Base-by-base conservation (phyloP, 1,140 invertebrate species). In the Gerris buenoi region DNA sequence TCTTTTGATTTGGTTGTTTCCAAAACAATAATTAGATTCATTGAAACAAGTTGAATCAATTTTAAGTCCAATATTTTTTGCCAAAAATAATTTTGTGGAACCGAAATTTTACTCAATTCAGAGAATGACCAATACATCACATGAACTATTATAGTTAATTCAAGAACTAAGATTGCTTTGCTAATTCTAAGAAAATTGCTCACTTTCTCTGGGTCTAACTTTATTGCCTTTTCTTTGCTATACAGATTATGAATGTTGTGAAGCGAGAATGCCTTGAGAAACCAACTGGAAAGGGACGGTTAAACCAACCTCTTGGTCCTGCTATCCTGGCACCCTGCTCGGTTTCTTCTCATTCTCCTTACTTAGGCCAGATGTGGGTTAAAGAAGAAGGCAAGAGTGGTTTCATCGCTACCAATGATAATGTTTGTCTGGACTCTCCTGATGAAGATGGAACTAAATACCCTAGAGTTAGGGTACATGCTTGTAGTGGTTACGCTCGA, bases 361-460 rank as follows among this genome's bases (percentile, higher is more conserved):
- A 81, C 63, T 77, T 85, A 18, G 81, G 83, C 70, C 88, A 91
- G 74, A 84, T 89, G 79, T 91, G 90, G 74, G 84, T 91, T 1
- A 85, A 88, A 73, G 85, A 83, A 1, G 78, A 82, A 58, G 80
- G 82, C 62, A 86, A 86, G n/a, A 46, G n/a, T n/a, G 67, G 63
- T 25, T 65, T 69, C n/a, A 61, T 64, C 25, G 66, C 60, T 27
- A 86, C 85, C 0, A 86, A 89, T 71, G 87, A 89, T 71, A 85
- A 83, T 3, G 79, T 89, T 2, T 89, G 88, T 73, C 75, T 89
- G 29, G 87, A 89, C 74, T 82, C 82, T 23, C 82, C 85, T 0
- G 73, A 73, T 25, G 72, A 75, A n/a, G 69, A 65, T 22, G 65
- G 62, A 59, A 78, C 72, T 1, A 72, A 73, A 33, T 75, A 79